These are phyloP conservation scores for Xestia rhomboidea DNA, from an alignment of 2,888 invertebrate genomes.

Conservation along the genomic window DNA sequence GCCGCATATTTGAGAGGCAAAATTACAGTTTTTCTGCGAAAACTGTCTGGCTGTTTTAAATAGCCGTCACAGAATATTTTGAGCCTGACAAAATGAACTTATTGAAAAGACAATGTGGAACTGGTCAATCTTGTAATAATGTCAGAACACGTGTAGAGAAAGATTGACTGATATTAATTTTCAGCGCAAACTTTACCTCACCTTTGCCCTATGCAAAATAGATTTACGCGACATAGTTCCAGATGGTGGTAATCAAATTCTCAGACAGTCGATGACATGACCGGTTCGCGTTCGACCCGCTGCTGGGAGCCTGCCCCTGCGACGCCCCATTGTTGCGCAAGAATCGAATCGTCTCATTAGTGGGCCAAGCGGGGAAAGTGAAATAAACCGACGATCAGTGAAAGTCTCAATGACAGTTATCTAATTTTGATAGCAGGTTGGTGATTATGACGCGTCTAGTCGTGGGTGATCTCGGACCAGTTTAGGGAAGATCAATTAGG, in stretches of 20 bases:
- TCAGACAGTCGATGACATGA: conserved; percentile 57
- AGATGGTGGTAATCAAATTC: conserved; percentile 51
- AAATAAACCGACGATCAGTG: conserved; percentile 84
- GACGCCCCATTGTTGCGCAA: conserved; percentile 79
- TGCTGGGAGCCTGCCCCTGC: conserved; percentile 66
- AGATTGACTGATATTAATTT: neutral
- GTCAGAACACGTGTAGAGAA: neutral
- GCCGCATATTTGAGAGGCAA: neutral
- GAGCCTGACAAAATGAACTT: neutral
- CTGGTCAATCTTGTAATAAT: neutral
- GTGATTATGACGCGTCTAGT: conserved; percentile 52
- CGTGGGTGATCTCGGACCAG: conserved; percentile 56
- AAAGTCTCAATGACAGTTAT: conserved; percentile 86
- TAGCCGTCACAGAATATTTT: neutral
- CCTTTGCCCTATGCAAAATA: conserved; percentile 20
- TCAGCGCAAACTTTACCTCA: neutral
- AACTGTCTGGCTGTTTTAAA: conserved; percentile 11
- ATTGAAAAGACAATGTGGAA: neutral
- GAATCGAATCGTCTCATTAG: conserved; percentile 80
- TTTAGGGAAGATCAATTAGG: conserved; percentile 54
- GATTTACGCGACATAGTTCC: conserved; percentile 22
- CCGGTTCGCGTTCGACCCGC: conserved; percentile 61
- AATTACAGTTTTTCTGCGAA: neutral
- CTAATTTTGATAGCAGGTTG: conserved; percentile 83
- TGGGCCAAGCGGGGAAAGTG: conserved; percentile 83